phyloP scores from a whole-genome alignment of 1,140 invertebrate genomes.

The Leptinotarsa texana region DNA sequence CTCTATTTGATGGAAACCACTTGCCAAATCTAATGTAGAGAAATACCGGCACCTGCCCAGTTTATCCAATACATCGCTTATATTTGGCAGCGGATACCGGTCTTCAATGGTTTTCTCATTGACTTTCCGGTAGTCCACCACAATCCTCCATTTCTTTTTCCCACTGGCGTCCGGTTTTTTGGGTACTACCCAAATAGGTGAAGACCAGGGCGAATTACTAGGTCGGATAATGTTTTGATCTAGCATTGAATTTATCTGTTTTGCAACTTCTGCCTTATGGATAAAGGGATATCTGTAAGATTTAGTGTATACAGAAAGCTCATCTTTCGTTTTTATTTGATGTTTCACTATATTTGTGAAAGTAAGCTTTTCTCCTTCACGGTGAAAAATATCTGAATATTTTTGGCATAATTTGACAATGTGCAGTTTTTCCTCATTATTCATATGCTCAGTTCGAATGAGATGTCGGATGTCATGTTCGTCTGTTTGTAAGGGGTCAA shows the following conservation, averaged over 20 bases:
- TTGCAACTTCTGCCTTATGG: slow-evolving; percentile 21
- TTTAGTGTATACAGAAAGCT: slow-evolving; percentile 31
- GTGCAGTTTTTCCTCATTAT: slow-evolving; percentile 17
- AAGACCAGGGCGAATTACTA: neutral
- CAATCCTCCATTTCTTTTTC: too few species aligned
- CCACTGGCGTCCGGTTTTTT: too few species aligned
- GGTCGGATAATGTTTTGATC: slow-evolving; percentile 16
- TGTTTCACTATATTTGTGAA: slow-evolving; percentile 35
- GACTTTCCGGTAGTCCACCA: too few species aligned
- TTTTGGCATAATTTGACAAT: neutral
- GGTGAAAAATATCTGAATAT: slow-evolving; percentile 29
- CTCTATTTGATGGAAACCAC: too few species aligned
- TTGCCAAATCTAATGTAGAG: too few species aligned
- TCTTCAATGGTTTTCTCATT: too few species aligned
- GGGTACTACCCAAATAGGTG: too few species aligned
- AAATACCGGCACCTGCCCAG: too few species aligned
- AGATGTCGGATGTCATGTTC: neutral
- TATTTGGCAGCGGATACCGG: too few species aligned
- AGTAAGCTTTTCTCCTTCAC: slow-evolving; percentile 20
- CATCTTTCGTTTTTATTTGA: slow-evolving; percentile 27
- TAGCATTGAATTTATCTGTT: slow-evolving; percentile 16
- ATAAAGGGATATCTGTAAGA: slow-evolving; percentile 31
- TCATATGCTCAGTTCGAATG: slow-evolving; percentile 18
- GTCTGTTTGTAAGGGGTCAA: neutral
- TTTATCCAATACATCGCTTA: too few species aligned